Conservation (phyloP, 53 echinoderm and acorn worm genomes). For the Echinarachnius parma region DNA sequence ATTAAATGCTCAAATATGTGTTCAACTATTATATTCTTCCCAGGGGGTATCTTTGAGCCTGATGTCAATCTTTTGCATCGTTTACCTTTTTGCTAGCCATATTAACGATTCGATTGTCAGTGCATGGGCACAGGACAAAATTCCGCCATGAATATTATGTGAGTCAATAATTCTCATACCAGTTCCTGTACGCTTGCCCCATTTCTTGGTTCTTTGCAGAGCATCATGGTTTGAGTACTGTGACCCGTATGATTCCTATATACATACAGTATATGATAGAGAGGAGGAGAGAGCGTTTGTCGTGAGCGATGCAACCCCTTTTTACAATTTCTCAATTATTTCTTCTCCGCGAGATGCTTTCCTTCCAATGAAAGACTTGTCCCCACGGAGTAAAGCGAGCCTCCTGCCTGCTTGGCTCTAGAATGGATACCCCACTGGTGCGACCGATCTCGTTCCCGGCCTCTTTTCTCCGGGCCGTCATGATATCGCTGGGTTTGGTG, state of each 20-base stretch:
- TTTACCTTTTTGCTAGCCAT: too few species aligned
- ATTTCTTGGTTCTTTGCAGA: constrained; percentile 3
- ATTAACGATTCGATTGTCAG: too few species aligned
- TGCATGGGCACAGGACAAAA: too few species aligned
- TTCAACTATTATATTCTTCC: too few species aligned
- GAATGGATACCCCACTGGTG: constrained; percentile 7
- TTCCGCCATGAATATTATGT: too few species aligned
- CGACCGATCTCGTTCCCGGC: too few species aligned
- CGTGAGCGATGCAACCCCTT: neutral
- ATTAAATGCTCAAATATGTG: too few species aligned
- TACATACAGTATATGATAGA: constrained; percentile 3
- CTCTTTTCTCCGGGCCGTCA: too few species aligned
- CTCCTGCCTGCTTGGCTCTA: constrained; percentile 5
- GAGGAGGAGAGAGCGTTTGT: constrained; percentile 2
- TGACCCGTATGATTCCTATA: constrained; percentile 18
- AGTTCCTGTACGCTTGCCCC: constrained; percentile 23
- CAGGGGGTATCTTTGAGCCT: too few species aligned
- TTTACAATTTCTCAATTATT: neutral
- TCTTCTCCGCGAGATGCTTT: too few species aligned
- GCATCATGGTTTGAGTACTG: constrained; percentile 19
- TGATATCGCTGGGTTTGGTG: neutral
- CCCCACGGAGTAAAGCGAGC: constrained; percentile 5
- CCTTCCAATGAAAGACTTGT: neutral
- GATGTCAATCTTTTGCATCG: too few species aligned
- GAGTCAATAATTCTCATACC: constrained; percentile 22